Evolutionary conservation across 1,140 invertebrate species (phyloP), one percentile per base, ranked within the genome.

Genomic region (Oryzaephilus surinamensis): DNA sequence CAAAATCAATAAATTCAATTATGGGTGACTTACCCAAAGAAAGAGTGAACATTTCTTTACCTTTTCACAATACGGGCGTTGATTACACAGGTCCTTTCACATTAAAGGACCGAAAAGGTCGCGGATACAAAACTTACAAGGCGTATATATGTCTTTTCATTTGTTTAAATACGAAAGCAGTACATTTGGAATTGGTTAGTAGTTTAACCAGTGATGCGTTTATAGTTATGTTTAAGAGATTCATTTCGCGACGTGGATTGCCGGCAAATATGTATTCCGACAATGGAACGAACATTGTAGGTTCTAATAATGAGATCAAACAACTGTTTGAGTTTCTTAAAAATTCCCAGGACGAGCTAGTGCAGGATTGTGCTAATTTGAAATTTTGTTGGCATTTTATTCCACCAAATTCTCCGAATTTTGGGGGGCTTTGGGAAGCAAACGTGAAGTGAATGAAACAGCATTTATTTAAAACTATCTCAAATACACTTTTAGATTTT

Each of bases 141-240:
- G 38, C 23, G 4, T 63, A 58, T 18, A 23, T 60, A 10, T 19
- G 27, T 13, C n/a, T 60, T 1, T 61, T 62, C 39, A 45, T 61
- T 3, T 65, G 59, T 31, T 48, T 57, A 7, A 27, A 45, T 1
- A 60, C 55, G 4, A 46, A 46, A 21, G 54, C 52, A 1, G 40
- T 61, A 6, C 61, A 65, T 38, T 26, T 62, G 8, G 60, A 65
- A 43, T 4, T 57, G 1, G 58, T 62, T 0, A 37, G 13, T n/a
- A 41, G 52, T 33, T 15, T 59, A 7, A 48, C 49, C 5, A 54
- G 57, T 1, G 45, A 55, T 21, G 46, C 46, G 5, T 60, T 64
- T 32, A 10, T 65, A 6, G 40, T 45, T 24, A 44, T 50, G 8
- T 37, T 64, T 3, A 27, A 38, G n/a, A 27, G 57, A 16, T 62